Evolutionary conservation across 2,888 invertebrate species (phyloP).

Genomic region (Euzophera pinguis): DNA sequence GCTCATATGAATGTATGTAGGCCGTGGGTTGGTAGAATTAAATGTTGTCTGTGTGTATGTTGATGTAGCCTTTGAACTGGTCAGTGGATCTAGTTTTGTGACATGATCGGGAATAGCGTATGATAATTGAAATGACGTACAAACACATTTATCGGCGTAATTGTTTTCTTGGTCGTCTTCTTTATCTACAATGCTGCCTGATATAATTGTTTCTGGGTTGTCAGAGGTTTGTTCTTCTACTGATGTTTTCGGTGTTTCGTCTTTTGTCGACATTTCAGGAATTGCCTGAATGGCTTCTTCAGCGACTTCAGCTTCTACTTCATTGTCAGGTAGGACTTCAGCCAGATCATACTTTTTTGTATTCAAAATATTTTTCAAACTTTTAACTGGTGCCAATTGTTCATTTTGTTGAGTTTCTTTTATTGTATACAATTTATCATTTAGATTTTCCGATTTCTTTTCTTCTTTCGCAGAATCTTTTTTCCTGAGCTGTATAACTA

Average conservation of each 20-base stretch:
- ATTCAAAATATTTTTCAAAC: background rate
- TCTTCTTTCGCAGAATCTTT: slow-evolving; percentile 38
- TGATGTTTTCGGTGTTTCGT: background rate
- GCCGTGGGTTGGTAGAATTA: slow-evolving; percentile 49
- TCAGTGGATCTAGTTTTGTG: slow-evolving; percentile 29
- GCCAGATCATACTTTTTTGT: background rate
- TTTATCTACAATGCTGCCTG: background rate
- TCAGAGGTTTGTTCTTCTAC: background rate
- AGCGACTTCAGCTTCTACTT: background rate
- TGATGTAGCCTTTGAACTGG: slow-evolving; percentile 42
- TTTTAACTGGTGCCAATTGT: background rate
- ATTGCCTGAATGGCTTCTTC: background rate
- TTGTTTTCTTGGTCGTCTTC: slow-evolving; percentile 17
- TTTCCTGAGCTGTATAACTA: slow-evolving; percentile 65
- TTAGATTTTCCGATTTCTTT: slow-evolving; percentile 20
- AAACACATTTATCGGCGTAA: slow-evolving; percentile 37
- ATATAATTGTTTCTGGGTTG: background rate
- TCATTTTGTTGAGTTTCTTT: background rate
- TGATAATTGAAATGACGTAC: slow-evolving; percentile 36
- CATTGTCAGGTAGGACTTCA: too few species aligned
- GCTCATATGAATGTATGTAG: slow-evolving; percentile 62
- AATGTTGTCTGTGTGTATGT: slow-evolving; percentile 61
- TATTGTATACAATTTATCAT: slow-evolving; percentile 14
- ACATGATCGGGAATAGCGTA: slow-evolving; percentile 28
- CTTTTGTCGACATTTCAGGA: background rate